Evolutionary conservation across 2,888 invertebrate species (phyloP), one percentile per base, ranked within the genome.

Genomic region (Cybosia mesomella): DNA sequence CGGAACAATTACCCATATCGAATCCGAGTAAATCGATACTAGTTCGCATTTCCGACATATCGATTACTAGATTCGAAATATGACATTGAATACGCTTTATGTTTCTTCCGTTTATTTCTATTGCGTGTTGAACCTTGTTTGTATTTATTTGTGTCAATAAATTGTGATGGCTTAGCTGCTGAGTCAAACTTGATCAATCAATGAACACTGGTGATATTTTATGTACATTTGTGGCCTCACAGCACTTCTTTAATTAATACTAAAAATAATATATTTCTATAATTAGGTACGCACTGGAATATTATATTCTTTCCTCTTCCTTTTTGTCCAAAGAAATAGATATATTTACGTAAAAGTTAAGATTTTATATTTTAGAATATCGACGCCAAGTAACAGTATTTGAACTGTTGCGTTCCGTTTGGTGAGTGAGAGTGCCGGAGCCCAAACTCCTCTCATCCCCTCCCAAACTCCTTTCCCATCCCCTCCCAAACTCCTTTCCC

Each of bases 1-100:
- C 65, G 72, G 73, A 68, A 58, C 55, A 70, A 66, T 64, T 70
- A 49, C 49, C 13, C 21, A 58, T 73, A 73, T 71, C 57, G 61
- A 65, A 73, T 67, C 61, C 68, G 43, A 63, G 64, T 63, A 77
- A 67, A 74, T 73, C 70, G 79, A 73, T 39, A 65, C 57, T 32
- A 21, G 39, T 58, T 54, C 67, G 62, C 39, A 22, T 64, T 58
- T 64, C 66, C 53, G 53, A 58, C n/a, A 57, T 62, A 66, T 62
- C 39, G 65, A 59, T 64, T 60, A 58, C 60, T 34, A 58, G 53
- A 13, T 21, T 55, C 39, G n/a, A 55, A 43, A 55, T 60, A 61
- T 62, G 62, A 34, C 61, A 62, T 62, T 67, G 32, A 58, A 66
- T 43, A 28, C 10, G 55, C 10, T 55, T 55, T 59, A 57, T 58